Base-by-base conservation (phyloP, 1,140 invertebrate genomes). In the Hycleus cichorii region DNA sequence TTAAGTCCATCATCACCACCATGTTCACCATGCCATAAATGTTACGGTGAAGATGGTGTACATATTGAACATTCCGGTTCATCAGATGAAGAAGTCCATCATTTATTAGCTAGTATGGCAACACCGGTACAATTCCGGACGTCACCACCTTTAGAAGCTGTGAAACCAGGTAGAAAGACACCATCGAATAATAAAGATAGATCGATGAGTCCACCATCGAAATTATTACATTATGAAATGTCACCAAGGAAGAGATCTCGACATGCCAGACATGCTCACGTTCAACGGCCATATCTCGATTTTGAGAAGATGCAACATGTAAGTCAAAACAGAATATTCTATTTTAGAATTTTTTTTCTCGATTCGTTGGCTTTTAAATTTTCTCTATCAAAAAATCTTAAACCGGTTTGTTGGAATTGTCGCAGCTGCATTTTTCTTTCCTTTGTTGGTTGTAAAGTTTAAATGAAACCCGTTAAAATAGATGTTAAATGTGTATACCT, bases 221-320 rank as follows among this genome's bases (percentile, higher is more conserved):
- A 88, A 76, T 78, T 91, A 60, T 83, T 89, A 65, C 85, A 86
- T 67, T 82, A 78, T 68, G 79, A 78, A 63, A 80, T 81, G 45
- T 82, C 81, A 49, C 80, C 81, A 24, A 76, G 83, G 64, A 79
- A 86, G 74, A 76, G 85, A 72, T 81, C 84, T 69, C 68, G 78
- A 70, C 77, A 83, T 76, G 77, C 78, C 74, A 73, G 81, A 74
- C 75, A 81, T 77, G 69, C 83, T 60, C 80, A 82, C 78, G 69
- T 82, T 59, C 88, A 88, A 69, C 81, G 92, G 72, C 92, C 92
- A 62, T 92, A 89, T 77, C 82, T 95, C 70, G 91, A 95, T 79
- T 95, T 95, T 75, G 92, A 95, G 77, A 95, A 95, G 81, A 95
- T 95, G 92, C 92, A 94, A 79, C 87, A 90, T 85, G 88, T 90